phyloP scores from a whole-genome alignment of 1,140 invertebrate genomes.

The Eurytemora carolleeae region DNA sequence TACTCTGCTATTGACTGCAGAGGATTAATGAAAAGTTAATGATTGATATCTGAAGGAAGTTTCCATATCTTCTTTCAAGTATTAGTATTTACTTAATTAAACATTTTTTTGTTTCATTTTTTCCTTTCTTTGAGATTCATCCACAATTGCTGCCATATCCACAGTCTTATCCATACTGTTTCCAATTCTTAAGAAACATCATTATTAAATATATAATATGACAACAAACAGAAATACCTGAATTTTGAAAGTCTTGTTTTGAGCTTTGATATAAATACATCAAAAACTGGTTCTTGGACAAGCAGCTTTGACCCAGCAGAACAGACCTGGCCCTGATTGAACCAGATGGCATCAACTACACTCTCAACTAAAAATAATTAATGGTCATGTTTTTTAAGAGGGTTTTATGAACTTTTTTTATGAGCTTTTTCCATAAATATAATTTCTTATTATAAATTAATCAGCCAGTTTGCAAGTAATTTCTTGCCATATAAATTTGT shows the following conservation, averaged over 20 bases:
- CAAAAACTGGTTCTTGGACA: constrained; percentile 34
- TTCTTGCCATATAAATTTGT: too few relatives aligned
- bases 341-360: constrained; percentile 33
- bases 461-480: too few relatives aligned
- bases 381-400: too few relatives aligned
- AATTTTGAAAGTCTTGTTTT: constrained; percentile 23
- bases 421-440: too few relatives aligned
- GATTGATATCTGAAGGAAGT: too few relatives aligned
- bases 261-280: constrained; percentile 29
- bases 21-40: too few relatives aligned
- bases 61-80: too few relatives aligned
- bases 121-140: constrained; percentile 21
- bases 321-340: constrained; percentile 33
- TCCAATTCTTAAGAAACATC: constrained; percentile 24
- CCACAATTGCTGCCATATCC: constrained; percentile 27
- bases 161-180: constrained; percentile 27
- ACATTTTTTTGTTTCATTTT: too few relatives aligned
- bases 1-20: constrained; percentile 22
- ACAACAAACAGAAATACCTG: neutral
- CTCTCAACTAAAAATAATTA: constrained; percentile 25
- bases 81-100: too few relatives aligned
- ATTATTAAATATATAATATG: too few relatives aligned
- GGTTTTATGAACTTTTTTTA: too few relatives aligned
- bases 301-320: constrained; percentile 32
- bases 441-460: too few relatives aligned